phyloP scores from a whole-genome alignment of 2,113 vertebrate genomes.

The Pyxicephalus adspersus region DNA sequence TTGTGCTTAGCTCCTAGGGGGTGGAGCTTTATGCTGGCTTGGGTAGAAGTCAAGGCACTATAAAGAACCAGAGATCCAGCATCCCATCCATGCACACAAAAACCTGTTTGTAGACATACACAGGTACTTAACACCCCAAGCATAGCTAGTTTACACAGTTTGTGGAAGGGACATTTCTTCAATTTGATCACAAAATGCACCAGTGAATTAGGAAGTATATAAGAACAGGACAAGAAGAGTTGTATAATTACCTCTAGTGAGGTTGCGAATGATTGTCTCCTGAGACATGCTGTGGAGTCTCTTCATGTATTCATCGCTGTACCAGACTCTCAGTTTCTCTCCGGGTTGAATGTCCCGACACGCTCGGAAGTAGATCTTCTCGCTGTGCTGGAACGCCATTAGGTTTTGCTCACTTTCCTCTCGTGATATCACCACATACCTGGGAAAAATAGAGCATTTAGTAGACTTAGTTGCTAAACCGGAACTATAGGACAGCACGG shows the following conservation, averaged over 20 bases:
- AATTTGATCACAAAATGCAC: not conserved
- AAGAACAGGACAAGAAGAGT: not conserved
- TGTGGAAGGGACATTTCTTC: not conserved
- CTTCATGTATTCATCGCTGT: slow-evolving; percentile 90
- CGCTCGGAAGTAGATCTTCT: slow-evolving; percentile 87
- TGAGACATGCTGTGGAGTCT: slow-evolving; percentile 85
- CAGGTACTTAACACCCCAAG: not conserved
- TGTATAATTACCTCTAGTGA: slow-evolving; percentile 77
- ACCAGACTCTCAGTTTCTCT: slow-evolving; percentile 91
- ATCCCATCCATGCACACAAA: too few species aligned
- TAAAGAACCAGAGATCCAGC: too few species aligned
- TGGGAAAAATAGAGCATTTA: slow-evolving; percentile 57
- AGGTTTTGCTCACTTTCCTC: slow-evolving; percentile 89
- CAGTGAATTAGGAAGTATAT: not conserved
- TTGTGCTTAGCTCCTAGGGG: too few species aligned
- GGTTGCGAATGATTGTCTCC: slow-evolving; percentile 83
- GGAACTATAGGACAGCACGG: too few species aligned
- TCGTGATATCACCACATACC: slow-evolving; percentile 87
- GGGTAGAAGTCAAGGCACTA: too few species aligned
- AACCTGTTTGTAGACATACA: not conserved
- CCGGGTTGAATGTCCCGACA: slow-evolving; percentile 80
- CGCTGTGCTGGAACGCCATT: slow-evolving; percentile 87
- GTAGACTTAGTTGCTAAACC: too few species aligned
- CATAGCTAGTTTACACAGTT: not conserved
- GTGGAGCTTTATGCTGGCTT: too few species aligned